These are phyloP conservation scores for Drosophila leonis DNA, from an alignment of 2,888 invertebrate genomes.

Conservation along the genomic window DNA sequence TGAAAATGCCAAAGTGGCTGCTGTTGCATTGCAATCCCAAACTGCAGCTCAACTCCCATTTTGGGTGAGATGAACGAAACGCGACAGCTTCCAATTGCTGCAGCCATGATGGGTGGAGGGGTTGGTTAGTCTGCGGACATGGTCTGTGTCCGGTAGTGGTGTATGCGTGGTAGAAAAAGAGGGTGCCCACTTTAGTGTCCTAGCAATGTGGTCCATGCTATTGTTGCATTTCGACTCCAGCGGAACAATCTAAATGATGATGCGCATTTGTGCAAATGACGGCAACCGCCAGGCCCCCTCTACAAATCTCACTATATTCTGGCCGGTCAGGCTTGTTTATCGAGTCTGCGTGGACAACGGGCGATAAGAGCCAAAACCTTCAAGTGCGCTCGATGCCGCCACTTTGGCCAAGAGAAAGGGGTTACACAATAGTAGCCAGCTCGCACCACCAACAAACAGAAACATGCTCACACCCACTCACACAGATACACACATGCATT, in stretches of 20 bases:
- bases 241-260: slow-evolving; percentile 50
- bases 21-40: slow-evolving; percentile 40
- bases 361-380: slow-evolving; percentile 74
- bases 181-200: slow-evolving; percentile 37
- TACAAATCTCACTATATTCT: slow-evolving; percentile 17
- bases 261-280: slow-evolving; percentile 62
- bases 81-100: slow-evolving; percentile 35
- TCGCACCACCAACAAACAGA: slow-evolving; percentile 35
- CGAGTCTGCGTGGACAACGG: slow-evolving; percentile 59
- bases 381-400: slow-evolving; percentile 53
- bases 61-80: slow-evolving; percentile 41
- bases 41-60: slow-evolving; percentile 18
- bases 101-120: neutral
- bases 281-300: slow-evolving; percentile 26
- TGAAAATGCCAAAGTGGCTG: slow-evolving; percentile 67
- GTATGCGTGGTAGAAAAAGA: slow-evolving; percentile 6
- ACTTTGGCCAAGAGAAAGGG: slow-evolving; percentile 19
- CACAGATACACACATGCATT: slow-evolving; percentile 4
- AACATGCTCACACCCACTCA: slow-evolving; percentile 15
- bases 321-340: slow-evolving; percentile 51
- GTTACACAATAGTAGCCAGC: slow-evolving; percentile 36
- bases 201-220: slow-evolving; percentile 40
- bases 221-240: slow-evolving; percentile 60
- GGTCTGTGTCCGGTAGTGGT: slow-evolving; percentile 7
- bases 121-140: slow-evolving; percentile 10